Evolutionary conservation across 2,113 vertebrate species (phyloP).

Genomic region (Tursiops truncatus): DNA sequence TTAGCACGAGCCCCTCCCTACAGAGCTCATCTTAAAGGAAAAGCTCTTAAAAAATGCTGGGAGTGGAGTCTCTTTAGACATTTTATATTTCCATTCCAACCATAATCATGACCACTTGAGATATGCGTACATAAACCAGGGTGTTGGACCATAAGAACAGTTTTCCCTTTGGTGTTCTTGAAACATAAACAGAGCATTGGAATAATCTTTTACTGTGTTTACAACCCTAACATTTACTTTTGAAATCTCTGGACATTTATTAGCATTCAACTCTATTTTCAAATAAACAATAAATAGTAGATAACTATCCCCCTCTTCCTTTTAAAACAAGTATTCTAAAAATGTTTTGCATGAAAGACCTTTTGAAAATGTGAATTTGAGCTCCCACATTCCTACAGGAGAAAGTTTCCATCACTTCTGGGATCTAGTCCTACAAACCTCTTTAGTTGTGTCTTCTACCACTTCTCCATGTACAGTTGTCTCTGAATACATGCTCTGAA

Average conservation of each 20-base stretch:
- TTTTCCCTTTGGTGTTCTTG: neutral
- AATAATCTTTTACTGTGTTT: neutral
- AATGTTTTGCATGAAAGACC: neutral
- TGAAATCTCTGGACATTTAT: neutral
- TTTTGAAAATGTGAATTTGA: neutral
- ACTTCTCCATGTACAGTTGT: neutral
- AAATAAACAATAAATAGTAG: neutral
- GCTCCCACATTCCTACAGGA: too few relatives aligned
- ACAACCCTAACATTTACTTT: neutral
- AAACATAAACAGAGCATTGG: neutral
- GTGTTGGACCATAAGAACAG: neutral
- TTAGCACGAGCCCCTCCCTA: neutral
- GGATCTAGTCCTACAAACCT: rapidly evolving
- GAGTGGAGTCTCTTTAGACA: neutral
- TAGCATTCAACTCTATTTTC: neutral
- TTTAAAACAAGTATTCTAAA: neutral
- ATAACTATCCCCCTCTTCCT: neutral
- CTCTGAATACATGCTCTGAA: rapidly evolving
- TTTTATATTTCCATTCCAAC: neutral
- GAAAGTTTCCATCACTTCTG: too few relatives aligned
- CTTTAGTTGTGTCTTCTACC: neutral
- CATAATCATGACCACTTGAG: neutral
- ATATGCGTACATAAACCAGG: neutral
- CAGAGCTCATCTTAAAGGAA: neutral
- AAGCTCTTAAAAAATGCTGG: neutral